Conservation (phyloP, 2,113 vertebrate genomes). For the Probosciger aterrimus region DNA sequence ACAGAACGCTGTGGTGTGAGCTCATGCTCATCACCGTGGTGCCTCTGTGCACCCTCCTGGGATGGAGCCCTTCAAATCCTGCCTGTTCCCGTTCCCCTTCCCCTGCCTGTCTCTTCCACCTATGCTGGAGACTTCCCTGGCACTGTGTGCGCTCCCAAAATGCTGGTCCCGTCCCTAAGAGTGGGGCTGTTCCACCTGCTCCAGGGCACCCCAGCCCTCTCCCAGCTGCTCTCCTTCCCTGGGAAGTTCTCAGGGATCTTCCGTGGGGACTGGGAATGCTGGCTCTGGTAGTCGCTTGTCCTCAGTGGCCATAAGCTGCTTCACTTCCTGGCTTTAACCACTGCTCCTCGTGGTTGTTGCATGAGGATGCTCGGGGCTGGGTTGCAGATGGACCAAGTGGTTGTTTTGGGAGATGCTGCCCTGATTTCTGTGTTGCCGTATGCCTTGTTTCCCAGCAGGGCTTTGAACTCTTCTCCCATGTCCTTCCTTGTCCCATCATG, state of each 20-base stretch:
- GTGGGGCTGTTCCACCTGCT: not conserved
- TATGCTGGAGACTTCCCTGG: not conserved
- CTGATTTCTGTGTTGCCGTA: not conserved
- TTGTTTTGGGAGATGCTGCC: not conserved
- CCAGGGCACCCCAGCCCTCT: not conserved
- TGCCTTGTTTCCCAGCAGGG: not conserved
- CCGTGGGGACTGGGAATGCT: not conserved
- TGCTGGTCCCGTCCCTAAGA: not conserved
- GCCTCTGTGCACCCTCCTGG: not conserved
- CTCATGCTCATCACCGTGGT: fast-evolving
- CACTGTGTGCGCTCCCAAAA: fast-evolving
- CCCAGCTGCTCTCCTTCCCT: not conserved
- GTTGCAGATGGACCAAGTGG: not conserved
- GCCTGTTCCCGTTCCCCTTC: not conserved
- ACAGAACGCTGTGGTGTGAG: not conserved
- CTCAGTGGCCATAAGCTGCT: not conserved
- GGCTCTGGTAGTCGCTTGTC: not conserved
- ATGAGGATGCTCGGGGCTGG: not conserved
- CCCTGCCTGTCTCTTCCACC: not conserved
- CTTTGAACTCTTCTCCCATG: fast-evolving
- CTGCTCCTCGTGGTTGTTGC: not conserved
- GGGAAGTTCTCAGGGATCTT: not conserved
- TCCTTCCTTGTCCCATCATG: not conserved
- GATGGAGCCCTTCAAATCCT: not conserved
- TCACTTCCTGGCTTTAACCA: not conserved